Conservation (phyloP, 2,113 vertebrate species). For the Megalops atlanticus region DNA sequence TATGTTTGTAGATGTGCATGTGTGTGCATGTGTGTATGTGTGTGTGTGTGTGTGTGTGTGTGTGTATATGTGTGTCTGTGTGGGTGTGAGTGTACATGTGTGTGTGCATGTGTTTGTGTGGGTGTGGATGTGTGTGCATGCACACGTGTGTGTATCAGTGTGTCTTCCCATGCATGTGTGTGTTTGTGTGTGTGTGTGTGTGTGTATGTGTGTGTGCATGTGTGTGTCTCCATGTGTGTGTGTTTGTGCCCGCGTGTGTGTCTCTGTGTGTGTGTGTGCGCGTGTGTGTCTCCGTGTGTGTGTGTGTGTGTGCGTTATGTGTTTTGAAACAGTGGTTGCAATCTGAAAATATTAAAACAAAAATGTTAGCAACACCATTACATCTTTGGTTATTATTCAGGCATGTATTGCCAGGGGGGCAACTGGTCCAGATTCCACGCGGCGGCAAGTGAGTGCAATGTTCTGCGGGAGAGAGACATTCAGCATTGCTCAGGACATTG, state of each 20-base stretch:
- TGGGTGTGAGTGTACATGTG: not conserved
- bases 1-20: not conserved
- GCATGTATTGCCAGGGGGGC: not conserved
- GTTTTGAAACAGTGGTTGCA: constrained; percentile 15
- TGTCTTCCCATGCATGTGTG: not conserved
- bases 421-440: not conserved
- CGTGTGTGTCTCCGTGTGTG: not conserved
- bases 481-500: not conserved
- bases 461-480: not conserved
- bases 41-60: constrained; percentile 1
- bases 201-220: not conserved
- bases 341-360: constrained; percentile 18
- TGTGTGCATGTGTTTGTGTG: not conserved
- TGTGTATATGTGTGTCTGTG: not conserved
- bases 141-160: not conserved
- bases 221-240: too few relatives aligned
- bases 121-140: not conserved
- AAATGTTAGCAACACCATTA: not conserved
- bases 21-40: not conserved
- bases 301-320: not conserved
- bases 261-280: too few relatives aligned
- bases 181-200: not conserved
- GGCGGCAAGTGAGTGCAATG: not conserved
- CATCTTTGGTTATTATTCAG: not conserved
- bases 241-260: too few relatives aligned